Percentiles rank a stretch among this genome's conserved stretches.
Conservation (phyloP, 2,797 vertebrate species). For the Cryptoprocta ferox region DNA sequence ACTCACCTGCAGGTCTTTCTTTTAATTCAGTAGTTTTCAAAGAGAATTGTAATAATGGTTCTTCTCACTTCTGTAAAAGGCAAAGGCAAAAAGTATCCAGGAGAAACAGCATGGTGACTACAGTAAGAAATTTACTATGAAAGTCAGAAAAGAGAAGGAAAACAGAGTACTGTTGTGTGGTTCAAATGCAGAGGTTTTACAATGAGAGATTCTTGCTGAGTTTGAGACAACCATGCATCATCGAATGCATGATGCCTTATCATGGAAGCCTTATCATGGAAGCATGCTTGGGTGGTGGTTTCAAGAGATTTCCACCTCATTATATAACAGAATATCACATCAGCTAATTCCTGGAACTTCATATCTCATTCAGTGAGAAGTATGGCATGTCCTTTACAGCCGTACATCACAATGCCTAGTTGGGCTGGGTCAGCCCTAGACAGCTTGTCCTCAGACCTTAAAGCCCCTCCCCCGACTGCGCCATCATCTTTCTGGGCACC, state of each 20-base stretch:
- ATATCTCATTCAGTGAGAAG: not conserved
- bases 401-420: not conserved
- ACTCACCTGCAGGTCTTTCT: not conserved
- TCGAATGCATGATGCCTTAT: not conserved
- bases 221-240: conserved; percentile 38
- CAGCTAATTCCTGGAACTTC: conserved; percentile 16
- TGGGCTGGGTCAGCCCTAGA: not conserved
- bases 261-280: conserved; percentile 7
- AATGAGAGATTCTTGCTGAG: conserved; percentile 44
- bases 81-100: not conserved
- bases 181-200: conserved; percentile 22
- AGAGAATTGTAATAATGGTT: not conserved
- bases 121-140: not conserved
- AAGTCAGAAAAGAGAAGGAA: not conserved
- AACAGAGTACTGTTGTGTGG: not conserved
- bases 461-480: not conserved
- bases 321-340: conserved; percentile 41
- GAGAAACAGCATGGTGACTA: not conserved
- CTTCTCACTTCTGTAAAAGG: conserved; percentile 1
- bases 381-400: not conserved
- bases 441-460: not conserved
- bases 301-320: conserved; percentile 17
- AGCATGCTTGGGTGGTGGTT: not conserved
- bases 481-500: not conserved
- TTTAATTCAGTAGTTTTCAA: conserved; percentile 8